A percentile compares a stretch with the other conserved stretches of the same genome.
phyloP scores from a whole-genome alignment of 2,797 vertebrate genomes.

The Mormyrops boulengeri region DNA sequence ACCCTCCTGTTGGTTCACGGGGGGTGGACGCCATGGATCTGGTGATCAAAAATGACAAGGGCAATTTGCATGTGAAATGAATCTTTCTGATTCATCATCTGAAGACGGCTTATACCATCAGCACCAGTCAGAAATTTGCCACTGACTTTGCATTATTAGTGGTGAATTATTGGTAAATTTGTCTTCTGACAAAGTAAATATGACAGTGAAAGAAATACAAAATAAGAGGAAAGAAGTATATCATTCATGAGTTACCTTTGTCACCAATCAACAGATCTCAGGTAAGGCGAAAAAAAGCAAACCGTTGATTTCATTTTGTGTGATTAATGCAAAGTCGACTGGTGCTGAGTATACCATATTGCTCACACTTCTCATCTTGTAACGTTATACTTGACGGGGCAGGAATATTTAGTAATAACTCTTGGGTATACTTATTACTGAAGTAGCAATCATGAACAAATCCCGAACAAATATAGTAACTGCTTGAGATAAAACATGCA shows the following conservation, averaged over 20 bases:
- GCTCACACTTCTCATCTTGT: background rate
- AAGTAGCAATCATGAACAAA: background rate
- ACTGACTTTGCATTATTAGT: background rate
- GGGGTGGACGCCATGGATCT: background rate
- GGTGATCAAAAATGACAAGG: background rate
- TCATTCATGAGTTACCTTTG: background rate
- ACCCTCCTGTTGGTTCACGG: background rate
- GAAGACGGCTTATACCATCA: background rate
- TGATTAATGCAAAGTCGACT: background rate
- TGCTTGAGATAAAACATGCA: background rate
- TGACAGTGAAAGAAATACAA: background rate
- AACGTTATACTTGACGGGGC: background rate
- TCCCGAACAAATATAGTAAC: background rate
- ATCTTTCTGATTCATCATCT: background rate
- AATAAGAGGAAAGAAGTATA: background rate
- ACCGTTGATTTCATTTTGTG: background rate
- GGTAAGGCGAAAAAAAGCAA: background rate
- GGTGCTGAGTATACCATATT: background rate
- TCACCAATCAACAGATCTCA: background rate
- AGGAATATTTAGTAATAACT: background rate
- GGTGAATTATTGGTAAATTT: no score
- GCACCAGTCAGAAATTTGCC: background rate
- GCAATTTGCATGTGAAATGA: conserved; percentile 10
- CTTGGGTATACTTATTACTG: background rate
- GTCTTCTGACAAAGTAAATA: background rate